These are phyloP conservation scores for Diplosoma virens DNA, from an alignment of 23 tunicate genomes.

Conservation along the genomic window DNA sequence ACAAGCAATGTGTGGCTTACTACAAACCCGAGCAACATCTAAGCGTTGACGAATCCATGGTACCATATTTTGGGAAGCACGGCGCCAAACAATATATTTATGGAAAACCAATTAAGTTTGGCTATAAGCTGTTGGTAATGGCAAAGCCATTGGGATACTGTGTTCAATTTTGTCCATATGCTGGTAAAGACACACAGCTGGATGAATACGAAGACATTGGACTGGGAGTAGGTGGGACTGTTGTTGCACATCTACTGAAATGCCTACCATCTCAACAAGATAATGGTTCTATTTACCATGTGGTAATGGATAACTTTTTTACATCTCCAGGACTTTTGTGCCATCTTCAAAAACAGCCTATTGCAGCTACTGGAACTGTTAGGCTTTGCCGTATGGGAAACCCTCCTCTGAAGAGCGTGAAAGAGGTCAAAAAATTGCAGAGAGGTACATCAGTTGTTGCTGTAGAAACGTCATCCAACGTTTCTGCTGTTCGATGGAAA, in stretches of 20 bases:
- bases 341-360: neutral
- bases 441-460: conserved; percentile 16
- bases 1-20: conserved; percentile 1
- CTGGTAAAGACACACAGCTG: conserved; percentile 9
- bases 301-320: conserved; percentile 25
- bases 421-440: neutral
- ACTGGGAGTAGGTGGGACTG: neutral
- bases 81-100: conserved; percentile 13
- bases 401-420: neutral
- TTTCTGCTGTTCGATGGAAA: conserved; percentile 9
- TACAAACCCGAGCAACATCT: neutral
- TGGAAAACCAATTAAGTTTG: conserved; percentile 22
- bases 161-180: neutral
- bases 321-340: conserved; percentile 3
- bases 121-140: conserved; percentile 5
- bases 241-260: neutral
- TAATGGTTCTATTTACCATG: neutral
- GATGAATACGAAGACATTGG: neutral
- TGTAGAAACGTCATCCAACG: neutral
- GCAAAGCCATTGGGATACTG: conserved; percentile 16
- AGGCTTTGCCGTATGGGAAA: conserved; percentile 10
- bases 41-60: conserved; percentile 33
- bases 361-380: conserved; percentile 9
- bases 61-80: conserved; percentile 17
- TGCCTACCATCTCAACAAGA: neutral